These are phyloP conservation scores for Aproaerema taeniolella DNA, from an alignment of 2,888 invertebrate genomes.

Conservation along the genomic window DNA sequence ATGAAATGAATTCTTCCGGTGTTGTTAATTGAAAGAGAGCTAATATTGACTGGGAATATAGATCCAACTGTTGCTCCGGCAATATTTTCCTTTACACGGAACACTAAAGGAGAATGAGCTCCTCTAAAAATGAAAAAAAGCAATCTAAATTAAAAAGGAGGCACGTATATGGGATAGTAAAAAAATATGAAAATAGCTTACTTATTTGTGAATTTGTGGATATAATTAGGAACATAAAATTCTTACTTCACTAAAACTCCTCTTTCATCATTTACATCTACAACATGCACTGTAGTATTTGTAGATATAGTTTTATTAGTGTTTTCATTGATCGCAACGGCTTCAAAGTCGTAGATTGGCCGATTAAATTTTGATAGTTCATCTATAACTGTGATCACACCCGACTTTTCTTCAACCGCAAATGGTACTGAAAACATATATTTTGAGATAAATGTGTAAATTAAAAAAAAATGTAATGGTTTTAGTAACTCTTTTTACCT, in stretches of 20 bases:
- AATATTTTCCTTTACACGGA: constrained; percentile 86
- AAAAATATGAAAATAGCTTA: no score
- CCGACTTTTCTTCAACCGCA: constrained; percentile 91
- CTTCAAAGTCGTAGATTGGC: constrained; percentile 87
- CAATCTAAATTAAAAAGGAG: not conserved
- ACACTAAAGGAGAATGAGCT: constrained; percentile 83
- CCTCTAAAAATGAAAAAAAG: constrained; percentile 66
- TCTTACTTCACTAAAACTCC: constrained; percentile 79
- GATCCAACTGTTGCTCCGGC: constrained; percentile 85
- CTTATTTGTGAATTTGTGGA: no score
- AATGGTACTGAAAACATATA: constrained; percentile 86
- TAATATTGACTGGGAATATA: constrained; percentile 78
- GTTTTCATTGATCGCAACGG: constrained; percentile 82
- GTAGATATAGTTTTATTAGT: constrained; percentile 83
- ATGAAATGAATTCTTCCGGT: constrained; percentile 81
- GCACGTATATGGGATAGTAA: no score
- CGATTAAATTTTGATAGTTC: constrained; percentile 82
- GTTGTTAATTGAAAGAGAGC: constrained; percentile 39
- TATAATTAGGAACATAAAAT: no score
- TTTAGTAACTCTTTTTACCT: constrained; percentile 73
- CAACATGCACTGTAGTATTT: constrained; percentile 90
- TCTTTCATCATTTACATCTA: constrained; percentile 84
- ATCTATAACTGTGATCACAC: constrained; percentile 90
- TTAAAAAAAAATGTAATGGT: no score
- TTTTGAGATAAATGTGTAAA: constrained; percentile 5